phyloP scores from a whole-genome alignment of 37 sponge, comb jelly and placozoan genomes.

The Agelas oroides region DNA sequence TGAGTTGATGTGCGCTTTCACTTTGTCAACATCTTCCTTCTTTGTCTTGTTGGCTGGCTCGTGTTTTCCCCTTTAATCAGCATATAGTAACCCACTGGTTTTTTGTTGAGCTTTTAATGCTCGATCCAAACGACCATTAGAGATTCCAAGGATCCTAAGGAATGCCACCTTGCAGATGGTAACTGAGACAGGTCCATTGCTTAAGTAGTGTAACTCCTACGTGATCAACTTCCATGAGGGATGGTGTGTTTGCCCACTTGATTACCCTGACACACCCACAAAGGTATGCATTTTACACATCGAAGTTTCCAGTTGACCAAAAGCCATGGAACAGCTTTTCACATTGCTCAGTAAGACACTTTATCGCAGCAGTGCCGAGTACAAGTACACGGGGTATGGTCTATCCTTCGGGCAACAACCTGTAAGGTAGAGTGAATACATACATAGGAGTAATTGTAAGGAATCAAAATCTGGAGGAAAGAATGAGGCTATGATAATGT shows the following conservation, averaged over 20 bases:
- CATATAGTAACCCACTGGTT: neutral
- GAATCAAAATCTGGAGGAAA: too few relatives aligned
- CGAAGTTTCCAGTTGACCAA: neutral
- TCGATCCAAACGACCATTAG: conserved; percentile 3
- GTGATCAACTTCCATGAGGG: neutral
- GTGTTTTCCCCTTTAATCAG: conserved; percentile 15
- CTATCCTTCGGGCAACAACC: neutral
- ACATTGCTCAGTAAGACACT: neutral
- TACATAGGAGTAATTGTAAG: too few relatives aligned
- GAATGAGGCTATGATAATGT: too few relatives aligned
- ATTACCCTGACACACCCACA: neutral
- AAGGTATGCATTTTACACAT: neutral
- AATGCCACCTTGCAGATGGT: conserved; percentile 30
- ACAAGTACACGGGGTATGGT: conserved; percentile 16
- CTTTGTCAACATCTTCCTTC: neutral
- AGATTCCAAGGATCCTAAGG: conserved; percentile 1
- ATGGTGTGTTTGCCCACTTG: neutral
- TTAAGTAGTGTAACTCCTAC: conserved; percentile 18
- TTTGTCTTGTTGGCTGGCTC: conserved; percentile 7
- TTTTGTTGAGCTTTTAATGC: neutral
- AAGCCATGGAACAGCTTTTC: neutral
- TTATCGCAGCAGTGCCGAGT: neutral
- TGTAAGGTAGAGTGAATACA: too few relatives aligned
- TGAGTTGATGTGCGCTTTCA: conserved; percentile 33
- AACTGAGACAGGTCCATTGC: conserved; percentile 15